Base-by-base conservation (phyloP, 2,797 vertebrate genomes). In the Bryconaethiops microstoma region DNA sequence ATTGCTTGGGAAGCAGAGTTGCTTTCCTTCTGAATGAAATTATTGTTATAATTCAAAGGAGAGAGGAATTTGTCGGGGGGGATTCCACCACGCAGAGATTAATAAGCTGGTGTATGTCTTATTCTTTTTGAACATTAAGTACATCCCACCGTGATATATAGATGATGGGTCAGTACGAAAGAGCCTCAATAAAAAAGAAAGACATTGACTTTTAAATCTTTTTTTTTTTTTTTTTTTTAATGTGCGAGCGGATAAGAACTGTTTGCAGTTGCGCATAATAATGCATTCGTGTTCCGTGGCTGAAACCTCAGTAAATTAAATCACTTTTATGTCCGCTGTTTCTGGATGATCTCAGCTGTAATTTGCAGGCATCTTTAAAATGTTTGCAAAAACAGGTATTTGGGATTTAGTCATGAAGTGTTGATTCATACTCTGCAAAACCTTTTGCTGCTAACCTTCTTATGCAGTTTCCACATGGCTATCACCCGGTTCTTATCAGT, bases 81-180 rank as follows among this genome's bases (percentile, higher is more conserved):
- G 76, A 40, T 63, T 85, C 81, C 57, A 87, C 78, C 59, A 79
- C 85, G 45, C 76, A 60, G 84, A 76, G 71, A 76, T 85, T 89
- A 62, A 80, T 75, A 63, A 84, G 48, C 82, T 79, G 83, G 90
- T 86, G 86, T 89, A 89, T 86, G 88, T 94, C 91, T 93, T 90
- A 89, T 10, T 57, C 84, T 84, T 91, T 89, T 89, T 86, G 88
- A 79, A 85, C 77, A 82, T 88, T 72, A 77, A 84, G 88, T 89
- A 88, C 81, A 88, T 90, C 74, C 88, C 82, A 87, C 50, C 82
- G 77, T 89, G 86, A 80, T 88, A 87, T 81, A 85, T 82, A 85
- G 68, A 83, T 79, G 84, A 87, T 88, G 87, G 89, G 86, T 91
- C 80, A 84, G 84, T 84, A 86, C 80, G 79, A 81, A 72, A 88